Conservation (phyloP, 2,797 vertebrate species). For the Gadopsis bispinosus region DNA sequence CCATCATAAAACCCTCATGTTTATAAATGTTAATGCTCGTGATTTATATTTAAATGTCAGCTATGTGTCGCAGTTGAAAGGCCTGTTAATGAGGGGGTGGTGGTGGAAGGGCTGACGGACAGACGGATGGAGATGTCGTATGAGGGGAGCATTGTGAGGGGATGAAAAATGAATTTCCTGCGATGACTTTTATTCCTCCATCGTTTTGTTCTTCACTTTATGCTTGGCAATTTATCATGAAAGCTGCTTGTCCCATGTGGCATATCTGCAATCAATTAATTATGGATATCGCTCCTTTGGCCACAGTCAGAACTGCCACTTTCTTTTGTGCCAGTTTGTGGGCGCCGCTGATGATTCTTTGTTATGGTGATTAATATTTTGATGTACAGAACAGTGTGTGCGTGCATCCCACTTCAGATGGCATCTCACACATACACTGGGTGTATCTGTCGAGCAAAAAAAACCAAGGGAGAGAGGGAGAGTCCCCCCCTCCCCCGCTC, state of each 20-base stretch:
- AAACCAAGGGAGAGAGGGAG: constrained; percentile 10
- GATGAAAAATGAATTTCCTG: constrained; percentile 57
- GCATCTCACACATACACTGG: constrained; percentile 49
- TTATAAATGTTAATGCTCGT: constrained; percentile 77
- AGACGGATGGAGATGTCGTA: constrained; percentile 47
- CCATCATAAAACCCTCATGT: constrained; percentile 74
- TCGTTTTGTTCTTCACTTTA: constrained; percentile 63
- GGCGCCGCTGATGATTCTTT: constrained; percentile 44
- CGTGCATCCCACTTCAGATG: constrained; percentile 42
- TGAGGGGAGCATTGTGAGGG: constrained; percentile 29
- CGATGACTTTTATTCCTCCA: constrained; percentile 44
- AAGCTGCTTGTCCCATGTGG: constrained; percentile 54
- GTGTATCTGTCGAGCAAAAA: constrained; percentile 40
- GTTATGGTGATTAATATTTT: constrained; percentile 68
- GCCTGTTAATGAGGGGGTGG: constrained; percentile 59
- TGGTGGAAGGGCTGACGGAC: neutral
- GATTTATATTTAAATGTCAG: constrained; percentile 79
- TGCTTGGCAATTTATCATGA: constrained; percentile 59
- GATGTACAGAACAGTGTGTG: constrained; percentile 36
- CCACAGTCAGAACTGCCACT: constrained; percentile 54
- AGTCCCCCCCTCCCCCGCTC: constrained; percentile 57
- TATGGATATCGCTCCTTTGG: constrained; percentile 62
- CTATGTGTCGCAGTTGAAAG: constrained; percentile 72
- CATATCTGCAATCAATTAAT: constrained; percentile 67
- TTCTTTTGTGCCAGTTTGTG: constrained; percentile 53